These are phyloP conservation scores for Scaptomyza graminum DNA, from an alignment of 1,140 invertebrate genomes.

Conservation along the genomic window DNA sequence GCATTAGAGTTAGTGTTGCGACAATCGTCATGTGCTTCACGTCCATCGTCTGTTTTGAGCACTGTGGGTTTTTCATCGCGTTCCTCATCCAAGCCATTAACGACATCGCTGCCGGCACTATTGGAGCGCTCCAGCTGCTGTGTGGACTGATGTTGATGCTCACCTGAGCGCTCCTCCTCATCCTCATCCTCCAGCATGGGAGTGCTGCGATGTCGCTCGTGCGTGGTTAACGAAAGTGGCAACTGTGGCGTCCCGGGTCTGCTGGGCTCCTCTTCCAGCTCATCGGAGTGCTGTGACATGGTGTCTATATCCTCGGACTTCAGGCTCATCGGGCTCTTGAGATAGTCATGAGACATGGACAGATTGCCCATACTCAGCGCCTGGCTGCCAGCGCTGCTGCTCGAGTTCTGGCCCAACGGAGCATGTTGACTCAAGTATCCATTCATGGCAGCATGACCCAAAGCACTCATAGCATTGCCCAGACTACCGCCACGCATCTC, in stretches of 20 bases:
- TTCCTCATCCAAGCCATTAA: constrained; percentile 56
- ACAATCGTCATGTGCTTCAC: constrained; percentile 44
- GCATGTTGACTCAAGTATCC: constrained; percentile 79
- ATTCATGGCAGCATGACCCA: constrained; percentile 77
- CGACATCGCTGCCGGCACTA: constrained; percentile 41
- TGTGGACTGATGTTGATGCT: constrained; percentile 28
- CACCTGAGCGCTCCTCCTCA: constrained; percentile 33
- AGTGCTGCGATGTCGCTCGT: constrained; percentile 76
- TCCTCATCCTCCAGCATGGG: constrained; percentile 67
- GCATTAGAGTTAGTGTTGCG: constrained; percentile 14
- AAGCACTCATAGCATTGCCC: constrained; percentile 69
- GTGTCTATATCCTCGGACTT: constrained; percentile 83
- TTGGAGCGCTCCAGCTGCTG: constrained; percentile 41
- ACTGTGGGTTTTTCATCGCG: constrained; percentile 40
- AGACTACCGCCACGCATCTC: constrained; percentile 87
- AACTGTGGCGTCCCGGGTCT: constrained; percentile 75
- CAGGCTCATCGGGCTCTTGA: constrained; percentile 81
- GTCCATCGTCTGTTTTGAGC: constrained; percentile 23
- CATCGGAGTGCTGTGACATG: constrained; percentile 83
- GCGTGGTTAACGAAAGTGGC: constrained; percentile 79
- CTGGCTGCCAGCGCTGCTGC: constrained; percentile 75
- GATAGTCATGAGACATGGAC: constrained; percentile 81
- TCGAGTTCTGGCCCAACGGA: constrained; percentile 74
- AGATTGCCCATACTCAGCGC: constrained; percentile 74
- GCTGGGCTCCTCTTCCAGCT: constrained; percentile 80